Base-by-base conservation (phyloP, 2,888 invertebrate genomes). In the Sympetrum striolatum region DNA sequence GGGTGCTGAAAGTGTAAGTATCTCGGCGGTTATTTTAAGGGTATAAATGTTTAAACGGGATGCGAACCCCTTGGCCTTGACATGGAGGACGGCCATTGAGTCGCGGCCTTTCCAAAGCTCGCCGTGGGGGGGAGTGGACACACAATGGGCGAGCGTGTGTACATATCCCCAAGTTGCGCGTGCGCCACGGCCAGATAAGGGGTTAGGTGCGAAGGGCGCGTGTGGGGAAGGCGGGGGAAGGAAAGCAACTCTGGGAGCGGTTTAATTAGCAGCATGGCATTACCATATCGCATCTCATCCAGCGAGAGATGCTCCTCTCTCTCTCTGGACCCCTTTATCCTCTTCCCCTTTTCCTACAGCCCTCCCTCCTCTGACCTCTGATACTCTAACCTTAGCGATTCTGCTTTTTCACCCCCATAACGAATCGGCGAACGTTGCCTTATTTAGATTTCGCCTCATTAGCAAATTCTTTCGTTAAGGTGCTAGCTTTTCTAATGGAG, bases 171-270 rank as follows among this genome's bases (percentile, higher is more conserved):
- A 44, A 35, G 10, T 35, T 44, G 39, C 80, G 80, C 80, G 37
- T 44, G 80, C 80, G 37, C 31, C 18, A 31, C 39, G 39, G n/a
- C 10, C 39, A 39, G 25, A 81, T 48, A 91, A 91, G 91, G 91
- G 81, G 91, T 92, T 92, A 92, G 92, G 92, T 90, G 91, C 81
- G 53, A 90, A 60, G 22, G 79, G 79, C 39, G 91, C 53, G 79
- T 86, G 44, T 18, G 91, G 48, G 81, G 86, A 37, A 37, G 73
- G 86, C 58, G 91, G 15, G 79, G 31, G 22, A 22, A 37, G 80
- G 80, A 44, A 80, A 81, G 81, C 48, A 53, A 81, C 81, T 81
- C 48, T 48, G n/a, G 81, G 81, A 81, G 81, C n/a, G 81, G 81
- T 81, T 81, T 81, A 81, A 81, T 81, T 81, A 81, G 81, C 81